Percentiles rank a stretch among this genome's conserved stretches.
Evolutionary conservation across 2,888 invertebrate genomes (phyloP).

Genomic region (Synergus itoensis): DNA sequence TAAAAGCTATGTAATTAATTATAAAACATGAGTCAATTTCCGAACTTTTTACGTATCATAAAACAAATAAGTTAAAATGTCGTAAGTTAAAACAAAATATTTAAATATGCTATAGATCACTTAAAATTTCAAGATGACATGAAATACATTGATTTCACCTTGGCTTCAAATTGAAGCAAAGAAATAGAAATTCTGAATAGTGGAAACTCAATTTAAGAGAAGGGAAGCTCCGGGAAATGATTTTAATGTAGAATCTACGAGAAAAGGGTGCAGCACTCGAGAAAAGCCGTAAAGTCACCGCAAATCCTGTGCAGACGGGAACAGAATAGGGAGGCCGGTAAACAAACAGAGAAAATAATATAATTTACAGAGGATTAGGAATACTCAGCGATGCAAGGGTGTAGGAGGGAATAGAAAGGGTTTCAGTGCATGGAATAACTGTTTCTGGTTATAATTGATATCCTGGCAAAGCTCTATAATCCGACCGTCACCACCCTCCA

Average conservation of each 20-base stretch:
- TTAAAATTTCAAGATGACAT: neutral
- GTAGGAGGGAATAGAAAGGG: slow-evolving; percentile 64
- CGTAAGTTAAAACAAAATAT: neutral
- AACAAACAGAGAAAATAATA: slow-evolving; percentile 78
- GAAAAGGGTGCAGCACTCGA: slow-evolving; percentile 56
- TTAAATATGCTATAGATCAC: neutral
- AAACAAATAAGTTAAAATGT: too few species aligned
- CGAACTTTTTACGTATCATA: neutral
- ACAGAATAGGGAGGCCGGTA: slow-evolving; percentile 74
- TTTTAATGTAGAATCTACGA: slow-evolving; percentile 63
- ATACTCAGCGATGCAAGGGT: slow-evolving; percentile 65
- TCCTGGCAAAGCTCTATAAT: slow-evolving; percentile 78
- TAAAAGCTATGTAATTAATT: neutral
- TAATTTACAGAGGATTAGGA: slow-evolving; percentile 78
- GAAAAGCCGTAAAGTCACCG: slow-evolving; percentile 76
- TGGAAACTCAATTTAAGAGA: slow-evolving; percentile 42
- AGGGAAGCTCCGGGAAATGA: slow-evolving; percentile 55
- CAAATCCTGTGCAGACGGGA: slow-evolving; percentile 74
- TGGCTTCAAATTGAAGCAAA: neutral
- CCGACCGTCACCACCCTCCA: slow-evolving; percentile 53
- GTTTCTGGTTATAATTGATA: slow-evolving; percentile 79
- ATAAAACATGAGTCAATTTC: neutral
- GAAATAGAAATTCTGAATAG: slow-evolving; percentile 28
- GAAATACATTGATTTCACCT: neutral
- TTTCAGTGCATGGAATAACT: slow-evolving; percentile 76